Evolutionary conservation across 2,888 invertebrate species (phyloP).

Genomic region (Petrophora chlorosata): DNA sequence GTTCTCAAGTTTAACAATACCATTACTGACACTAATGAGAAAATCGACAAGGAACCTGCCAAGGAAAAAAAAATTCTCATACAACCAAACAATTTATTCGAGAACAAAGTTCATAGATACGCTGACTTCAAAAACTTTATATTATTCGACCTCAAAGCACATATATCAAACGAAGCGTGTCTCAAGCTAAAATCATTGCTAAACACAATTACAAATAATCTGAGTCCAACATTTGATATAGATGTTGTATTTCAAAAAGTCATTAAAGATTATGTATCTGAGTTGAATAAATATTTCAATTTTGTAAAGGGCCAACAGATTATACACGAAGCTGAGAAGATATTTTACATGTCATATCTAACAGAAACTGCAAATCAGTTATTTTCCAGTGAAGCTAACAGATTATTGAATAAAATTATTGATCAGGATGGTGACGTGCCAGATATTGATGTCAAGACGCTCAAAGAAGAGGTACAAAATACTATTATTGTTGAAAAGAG

Average conservation of each 20-base stretch:
- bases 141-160: not conserved
- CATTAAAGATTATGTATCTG: not conserved
- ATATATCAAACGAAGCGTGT: not conserved
- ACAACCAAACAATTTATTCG: not conserved
- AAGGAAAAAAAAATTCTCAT: too few relatives aligned
- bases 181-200: not conserved
- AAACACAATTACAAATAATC: not conserved
- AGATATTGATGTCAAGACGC: not conserved
- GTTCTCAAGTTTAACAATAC: too few relatives aligned
- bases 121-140: not conserved
- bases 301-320: not conserved
- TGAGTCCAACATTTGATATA: not conserved
- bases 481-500: not conserved
- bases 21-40: too few relatives aligned
- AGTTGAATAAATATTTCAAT: constrained; percentile 1
- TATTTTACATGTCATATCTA: constrained; percentile 4
- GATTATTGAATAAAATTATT: not conserved
- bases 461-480: not conserved
- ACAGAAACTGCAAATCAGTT: not conserved
- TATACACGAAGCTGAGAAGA: not conserved
- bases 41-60: too few relatives aligned
- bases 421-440: not conserved
- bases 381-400: not conserved
- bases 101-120: not conserved
- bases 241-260: not conserved